Base-by-base conservation (phyloP, 2,888 invertebrate genomes). In the Plebejus anna region DNA sequence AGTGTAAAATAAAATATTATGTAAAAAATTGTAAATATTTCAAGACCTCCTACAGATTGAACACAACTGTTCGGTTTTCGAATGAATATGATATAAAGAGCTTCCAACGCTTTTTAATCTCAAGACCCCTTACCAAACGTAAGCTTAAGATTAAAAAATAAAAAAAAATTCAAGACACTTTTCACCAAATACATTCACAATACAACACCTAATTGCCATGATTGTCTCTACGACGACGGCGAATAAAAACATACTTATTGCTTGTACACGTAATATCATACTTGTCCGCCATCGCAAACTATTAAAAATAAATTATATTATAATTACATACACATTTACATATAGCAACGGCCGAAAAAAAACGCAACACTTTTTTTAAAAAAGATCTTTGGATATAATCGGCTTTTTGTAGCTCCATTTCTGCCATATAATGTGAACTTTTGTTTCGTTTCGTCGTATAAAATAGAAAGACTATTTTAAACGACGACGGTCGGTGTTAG, bases 211-310 rank as follows among this genome's bases (percentile, higher is more conserved):
- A 92, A 83, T 80, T 85, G 90, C 90, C 91, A 88, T 80, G 82
- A 82, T 78, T 86, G 86, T 89, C 89, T 80, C 84, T 80, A 82
- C 84, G 87, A 82, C 84, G 87, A 90, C 89, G 88, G 90, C 91
- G 84, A 89, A 91, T 91, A 90, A 88, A 92, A 92, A 89, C 86
- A 84, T 91, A 89, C 81, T 93, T 94, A 94, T 94, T 94, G 94
- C 94, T 94, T 93, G 88, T 94, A 93, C 93, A 94, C 94, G 94
- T 94, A 92, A 90, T 92, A 86, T 89, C 88, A 85, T 82, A 83
- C 82, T 84, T 87, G 87, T 90, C 86, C 87, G 87, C 90, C 89
- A 87, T 85, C 87, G 92, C 93, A 92, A 94, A 92, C 86, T 86
- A 92, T 92, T 87, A 84, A 89, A 82, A 90, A 89, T 88, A 88